Evolutionary conservation across 2,888 invertebrate species (phyloP), one percentile per base, ranked within the genome.

Genomic region (Xanthia icteritia): DNA sequence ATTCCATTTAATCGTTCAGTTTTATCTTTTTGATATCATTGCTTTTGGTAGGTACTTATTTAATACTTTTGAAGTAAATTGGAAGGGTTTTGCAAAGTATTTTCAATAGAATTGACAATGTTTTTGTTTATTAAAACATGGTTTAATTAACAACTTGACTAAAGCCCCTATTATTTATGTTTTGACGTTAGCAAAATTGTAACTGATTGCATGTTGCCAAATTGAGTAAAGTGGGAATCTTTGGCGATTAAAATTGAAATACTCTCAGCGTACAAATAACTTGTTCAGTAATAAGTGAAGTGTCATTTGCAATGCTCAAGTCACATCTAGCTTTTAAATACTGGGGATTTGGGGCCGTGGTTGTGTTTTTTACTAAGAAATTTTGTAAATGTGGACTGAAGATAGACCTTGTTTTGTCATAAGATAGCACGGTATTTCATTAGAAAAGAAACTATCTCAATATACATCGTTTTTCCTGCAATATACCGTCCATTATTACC

Each of bases 401-500:
- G n/a, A n/a, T n/a, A n/a, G n/a, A n/a, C n/a, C n/a, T n/a, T n/a
- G n/a, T n/a, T n/a, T n/a, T n/a, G n/a, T n/a, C n/a, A n/a, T n/a
- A n/a, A n/a, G n/a, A n/a, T n/a, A n/a, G n/a, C n/a, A n/a, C 45
- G 54, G 20, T 60, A 3, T 39, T 56, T 73, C 27, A 67, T 23
- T 31, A 65, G 61, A 58, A 65, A 9, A 15, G 6, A 69, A 73
- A 73, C 39, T 48, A 67, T 31, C 45, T 58, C n/a, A 31, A 5
- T 48, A 51, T 20, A 31, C 11, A 48, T 76, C 61, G 48, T 70
- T 70, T 64, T 75, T 45, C 23, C 27, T 66, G 9, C 69, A 31
- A 54, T 65, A 61, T 48, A 39, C 56, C 56, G 64, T 13, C 39
- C 63, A 84, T 76, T 81, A 68, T 81, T 56, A 77, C 77, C 36